Base-by-base conservation (phyloP, 2,797 vertebrate genomes). In the Poecile montanus region DNA sequence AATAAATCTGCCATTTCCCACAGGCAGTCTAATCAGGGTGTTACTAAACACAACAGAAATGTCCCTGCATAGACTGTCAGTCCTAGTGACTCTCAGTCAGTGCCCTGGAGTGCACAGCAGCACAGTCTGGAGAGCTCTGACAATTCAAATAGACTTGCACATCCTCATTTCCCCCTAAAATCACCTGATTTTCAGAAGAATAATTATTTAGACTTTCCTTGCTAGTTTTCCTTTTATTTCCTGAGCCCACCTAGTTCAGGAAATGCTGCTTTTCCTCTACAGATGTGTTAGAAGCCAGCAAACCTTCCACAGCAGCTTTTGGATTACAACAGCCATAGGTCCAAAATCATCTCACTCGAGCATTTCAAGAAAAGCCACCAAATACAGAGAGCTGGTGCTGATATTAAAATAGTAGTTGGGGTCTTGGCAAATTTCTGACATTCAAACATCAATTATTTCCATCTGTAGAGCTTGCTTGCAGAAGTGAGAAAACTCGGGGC, bases 401-500 rank as follows among this genome's bases (percentile, higher is more conserved):
- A 14, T 38, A 72, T 12, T 23, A 75, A 58, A 88, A 48, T 16
- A 88, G 85, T 6, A 88, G 14, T 2, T 27, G 74, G 50, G 23
- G 56, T 57, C 78, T 85, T 72, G 50, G 76, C 34, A 73, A 78
- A 73, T 62, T 53, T 76, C 70, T 88, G 45, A 76, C 57, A n/a
- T 50, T 57, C 66, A 70, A 62, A 68, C 70, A 53, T 26, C 25
- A n/a, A 67, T 73, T 40, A 19, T 88, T 91, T 81, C 79, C 48
- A 61, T 90, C 83, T 65, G 60, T 10, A 73, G 36, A 91, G n/a
- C 15, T 57, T 61, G 48, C 50, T 57, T 4, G 5, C 51, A 71
- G 4, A 88, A 95, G 57, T 71, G 51, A 76, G 74, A 93, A 95
- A 73, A 85, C 48, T 10, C 38, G 20, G 45, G 63, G 60, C 61